Base-by-base conservation (phyloP, 1,140 invertebrate genomes). In the Aphelenchoides avenae region DNA sequence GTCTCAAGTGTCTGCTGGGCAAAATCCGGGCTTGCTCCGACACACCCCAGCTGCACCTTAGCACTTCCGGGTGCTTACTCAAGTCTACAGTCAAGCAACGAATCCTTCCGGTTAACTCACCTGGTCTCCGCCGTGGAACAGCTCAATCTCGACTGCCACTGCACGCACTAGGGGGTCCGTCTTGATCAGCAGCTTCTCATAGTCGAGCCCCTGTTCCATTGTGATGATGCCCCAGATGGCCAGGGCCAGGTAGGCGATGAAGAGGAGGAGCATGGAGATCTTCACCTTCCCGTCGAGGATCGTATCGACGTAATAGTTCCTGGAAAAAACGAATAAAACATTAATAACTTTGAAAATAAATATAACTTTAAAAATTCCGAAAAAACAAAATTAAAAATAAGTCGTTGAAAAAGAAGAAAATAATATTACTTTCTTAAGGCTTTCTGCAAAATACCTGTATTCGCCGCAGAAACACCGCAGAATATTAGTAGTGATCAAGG, bases 131-230 rank as follows among this genome's bases (percentile, higher is more conserved):
- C 70, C 72, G 29, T 76, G 74, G 53, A 77, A 78, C 20, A 76
- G 49, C 26, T 78, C 58, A 40, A 68, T 67, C 39, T 64, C 67
- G 15, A 51, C 68, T 48, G 30, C 61, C 57, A 64, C 64, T 41
- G 50, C 56, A 50, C 33, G 51, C 66, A 69, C 70, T 2, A 77
- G 68, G 42, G 79, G 78, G 22, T 80, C 79, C 2, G 73, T 57
- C 18, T 69, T 54, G 2, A 77, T 56, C 6, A 81, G 67, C 5
- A 81, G 55, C 47, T 80, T 73, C 30, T 76, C 77, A 15, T 79
- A 64, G 20, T 74, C 63, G 5, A 81, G 64, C 1, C 79, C 80
- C 50, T 80, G 74, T 48, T 77, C 59, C 61, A 81, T 68, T n/a
- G 64, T 65, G 29, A 27, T 57, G 27, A 75, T 63, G 13, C 77